These are phyloP conservation scores for Oryzias melastigma DNA, from an alignment of 2,113 vertebrate species.

Conservation along the genomic window DNA sequence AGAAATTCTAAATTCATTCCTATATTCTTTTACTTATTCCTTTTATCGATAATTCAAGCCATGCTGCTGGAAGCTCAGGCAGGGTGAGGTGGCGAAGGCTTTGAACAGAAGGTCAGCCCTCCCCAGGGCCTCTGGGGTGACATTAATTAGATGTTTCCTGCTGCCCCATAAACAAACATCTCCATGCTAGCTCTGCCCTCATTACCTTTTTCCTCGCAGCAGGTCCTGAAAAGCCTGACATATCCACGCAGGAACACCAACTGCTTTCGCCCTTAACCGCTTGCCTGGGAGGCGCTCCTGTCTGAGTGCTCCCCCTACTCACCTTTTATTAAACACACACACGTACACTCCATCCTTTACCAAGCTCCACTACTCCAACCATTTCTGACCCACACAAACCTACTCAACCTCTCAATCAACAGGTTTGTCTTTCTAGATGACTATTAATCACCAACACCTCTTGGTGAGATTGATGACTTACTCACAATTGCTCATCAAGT, in stretches of 20 bases:
- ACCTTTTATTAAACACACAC: constrained; percentile 23
- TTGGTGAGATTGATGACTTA: constrained; percentile 64
- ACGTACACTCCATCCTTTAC: constrained; percentile 25
- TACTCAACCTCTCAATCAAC: constrained; percentile 27
- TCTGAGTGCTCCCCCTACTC: neutral
- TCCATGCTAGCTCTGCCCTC: constrained; percentile 49
- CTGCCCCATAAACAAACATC: constrained; percentile 62
- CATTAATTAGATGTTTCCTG: constrained; percentile 78
- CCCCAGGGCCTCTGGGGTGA: constrained; percentile 61
- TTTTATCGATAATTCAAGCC: constrained; percentile 77
- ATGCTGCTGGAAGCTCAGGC: constrained; percentile 50
- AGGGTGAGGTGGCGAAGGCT: constrained; percentile 52
- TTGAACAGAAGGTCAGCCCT: constrained; percentile 81
- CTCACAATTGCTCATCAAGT: constrained; percentile 29
- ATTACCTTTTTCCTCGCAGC: constrained; percentile 72
- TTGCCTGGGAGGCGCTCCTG: constrained; percentile 27
- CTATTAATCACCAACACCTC: constrained; percentile 35
- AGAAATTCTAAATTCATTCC: constrained; percentile 36
- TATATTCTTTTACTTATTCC: constrained; percentile 36
- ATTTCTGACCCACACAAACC: constrained; percentile 33
- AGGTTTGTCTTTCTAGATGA: constrained; percentile 18
- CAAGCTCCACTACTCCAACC: constrained; percentile 8
- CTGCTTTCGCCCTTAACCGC: constrained; percentile 36
- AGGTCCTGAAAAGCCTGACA: constrained; percentile 52
- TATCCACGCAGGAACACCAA: constrained; percentile 53